Percentiles rank a stretch among this genome's conserved stretches.
Conservation (phyloP, 2,797 vertebrate species). For the Enteromius unitaeniatus region DNA sequence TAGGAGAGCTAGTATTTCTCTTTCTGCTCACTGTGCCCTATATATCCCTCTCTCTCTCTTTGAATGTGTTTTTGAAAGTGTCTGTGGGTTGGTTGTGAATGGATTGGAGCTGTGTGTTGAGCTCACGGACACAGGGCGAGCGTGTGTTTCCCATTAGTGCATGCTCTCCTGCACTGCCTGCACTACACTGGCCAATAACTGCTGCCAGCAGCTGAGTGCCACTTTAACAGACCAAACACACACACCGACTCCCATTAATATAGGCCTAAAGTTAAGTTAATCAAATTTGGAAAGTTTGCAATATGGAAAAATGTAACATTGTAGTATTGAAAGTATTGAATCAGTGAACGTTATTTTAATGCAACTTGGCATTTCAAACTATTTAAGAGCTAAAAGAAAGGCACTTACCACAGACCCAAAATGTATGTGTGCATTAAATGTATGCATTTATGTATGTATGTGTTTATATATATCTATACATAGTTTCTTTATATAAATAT, state of each 20-base stretch:
- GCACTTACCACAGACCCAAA: not conserved
- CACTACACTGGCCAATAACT: slow-evolving; percentile 60
- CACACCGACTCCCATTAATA: slow-evolving; percentile 36
- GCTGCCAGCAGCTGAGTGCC: slow-evolving; percentile 62
- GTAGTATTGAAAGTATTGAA: slow-evolving; percentile 5
- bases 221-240: slow-evolving; percentile 59
- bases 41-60: slow-evolving; percentile 3
- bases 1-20: not conserved
- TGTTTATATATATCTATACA: too few species aligned
- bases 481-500: too few species aligned
- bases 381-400: slow-evolving; percentile 10
- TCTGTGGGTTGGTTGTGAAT: slow-evolving; percentile 67
- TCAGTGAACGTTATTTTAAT: not conserved
- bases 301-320: slow-evolving; percentile 28
- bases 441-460: too few species aligned
- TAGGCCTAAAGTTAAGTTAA: slow-evolving; percentile 47
- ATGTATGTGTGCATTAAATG: too few species aligned
- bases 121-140: slow-evolving; percentile 64
- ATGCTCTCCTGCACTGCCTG: slow-evolving; percentile 68
- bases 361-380: not conserved
- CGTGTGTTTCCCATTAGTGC: slow-evolving; percentile 79
- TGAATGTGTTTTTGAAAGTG: slow-evolving; percentile 14
- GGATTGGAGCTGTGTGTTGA: slow-evolving; percentile 61
- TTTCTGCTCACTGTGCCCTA: not conserved
- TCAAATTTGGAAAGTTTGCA: slow-evolving; percentile 45